Evolutionary conservation across 2,797 vertebrate genomes (phyloP), one percentile per base, ranked within the genome.

Genomic region (Anguilla marmorata): DNA sequence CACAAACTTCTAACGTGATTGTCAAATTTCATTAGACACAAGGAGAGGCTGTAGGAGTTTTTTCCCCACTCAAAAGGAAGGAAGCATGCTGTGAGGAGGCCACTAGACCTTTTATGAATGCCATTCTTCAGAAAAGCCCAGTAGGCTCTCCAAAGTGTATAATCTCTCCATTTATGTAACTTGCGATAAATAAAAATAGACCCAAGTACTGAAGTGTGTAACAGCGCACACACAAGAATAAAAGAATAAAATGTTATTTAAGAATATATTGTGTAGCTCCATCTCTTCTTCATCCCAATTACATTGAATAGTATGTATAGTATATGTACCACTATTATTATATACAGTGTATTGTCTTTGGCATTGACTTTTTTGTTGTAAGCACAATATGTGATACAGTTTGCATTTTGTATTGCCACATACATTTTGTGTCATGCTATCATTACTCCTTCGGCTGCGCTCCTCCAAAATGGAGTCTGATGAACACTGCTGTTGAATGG

Each of bases 11-110:
- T 82, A 82, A n/a, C 7, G 21, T 50, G 79, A 48, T 82, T 82
- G 79, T 82, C 79, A 85, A 33, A 85, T 58, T 85, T 58, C 33
- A 85, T 82, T 50, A 82, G 79, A n/a, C n/a, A n/a, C 79, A 82
- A 82, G 21, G 37, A 82, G 79, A 82, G 45, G 45, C 79, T 48
- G 79, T 48, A 50, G 41, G 27, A 24, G 50, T 82, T 79, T 69
- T 82, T 82, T 41, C 74, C 3, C 5, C 79, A 24, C 21, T 82
- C 41, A 48, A 80, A n/a, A 41, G 21, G n/a, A 66, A 14, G 21
- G 76, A 80, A 11, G 1, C 76, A n/a, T 30, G 27, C 27, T 33
- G 52, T 58, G 84, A 60, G 50, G 52, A 14, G 27, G 63, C 63
- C 84, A 33, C 41, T 3, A 82, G 79, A 33, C 79, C 41, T 24